These are phyloP conservation scores for Sandelia bainsii DNA, from an alignment of 2,797 vertebrate genomes.

Conservation along the genomic window DNA sequence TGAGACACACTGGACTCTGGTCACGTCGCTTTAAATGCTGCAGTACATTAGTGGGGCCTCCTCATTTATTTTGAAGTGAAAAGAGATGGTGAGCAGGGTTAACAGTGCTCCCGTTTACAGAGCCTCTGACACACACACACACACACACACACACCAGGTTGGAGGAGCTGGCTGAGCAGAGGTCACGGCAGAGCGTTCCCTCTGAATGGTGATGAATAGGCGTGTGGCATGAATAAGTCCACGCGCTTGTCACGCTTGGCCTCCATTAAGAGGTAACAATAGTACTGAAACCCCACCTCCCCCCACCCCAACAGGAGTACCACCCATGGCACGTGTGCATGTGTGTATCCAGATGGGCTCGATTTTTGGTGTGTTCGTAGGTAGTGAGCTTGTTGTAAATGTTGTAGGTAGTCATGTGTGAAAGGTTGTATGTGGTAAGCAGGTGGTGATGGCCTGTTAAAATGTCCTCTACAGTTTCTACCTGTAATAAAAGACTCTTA, in stretches of 20 bases:
- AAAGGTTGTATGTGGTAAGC: constrained; percentile 34
- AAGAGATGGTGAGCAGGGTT: constrained; percentile 45
- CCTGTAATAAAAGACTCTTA: constrained; percentile 21
- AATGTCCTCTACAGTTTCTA: constrained; percentile 51
- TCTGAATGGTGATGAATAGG: constrained; percentile 85
- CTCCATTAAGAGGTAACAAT: constrained; percentile 85
- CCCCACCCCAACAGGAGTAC: constrained; percentile 65
- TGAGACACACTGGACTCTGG: neutral
- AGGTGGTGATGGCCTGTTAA: constrained; percentile 74
- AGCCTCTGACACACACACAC: constrained; percentile 31
- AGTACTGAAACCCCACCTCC: constrained; percentile 63
- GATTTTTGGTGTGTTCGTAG: constrained; percentile 40
- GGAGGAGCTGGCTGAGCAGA: constrained; percentile 62
- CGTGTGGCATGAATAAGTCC: constrained; percentile 90
- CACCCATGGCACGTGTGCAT: constrained; percentile 75
- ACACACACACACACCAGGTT: constrained; percentile 24
- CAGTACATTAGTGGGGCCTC: constrained; percentile 59
- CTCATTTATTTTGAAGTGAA: constrained; percentile 80
- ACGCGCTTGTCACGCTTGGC: constrained; percentile 80
- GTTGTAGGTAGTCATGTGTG: constrained; percentile 41
- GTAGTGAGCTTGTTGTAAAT: constrained; percentile 27
- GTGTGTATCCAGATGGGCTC: constrained; percentile 27
- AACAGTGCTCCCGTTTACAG: constrained; percentile 51
- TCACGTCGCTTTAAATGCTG: neutral
- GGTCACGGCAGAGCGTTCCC: constrained; percentile 86